A percentile compares a stretch with the other conserved stretches of the same genome.
Conservation (phyloP, 2,113 vertebrate species). For the Cygnus buccinator region DNA sequence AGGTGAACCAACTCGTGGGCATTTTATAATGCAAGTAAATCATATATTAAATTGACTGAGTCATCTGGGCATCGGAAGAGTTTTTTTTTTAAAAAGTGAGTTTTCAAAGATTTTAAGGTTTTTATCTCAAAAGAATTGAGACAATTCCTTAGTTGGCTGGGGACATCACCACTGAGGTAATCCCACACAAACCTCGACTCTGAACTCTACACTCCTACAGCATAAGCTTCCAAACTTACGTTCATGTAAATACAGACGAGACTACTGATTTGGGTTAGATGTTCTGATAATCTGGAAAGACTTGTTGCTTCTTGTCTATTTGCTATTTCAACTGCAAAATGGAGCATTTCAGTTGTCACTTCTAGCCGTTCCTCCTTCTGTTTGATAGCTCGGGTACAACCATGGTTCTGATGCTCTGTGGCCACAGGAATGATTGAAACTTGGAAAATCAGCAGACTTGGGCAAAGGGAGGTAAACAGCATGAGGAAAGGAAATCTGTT, state of each 20-base stretch:
- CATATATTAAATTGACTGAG: background rate
- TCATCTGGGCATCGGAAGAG: background rate
- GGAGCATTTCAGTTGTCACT: background rate
- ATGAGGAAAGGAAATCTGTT: background rate
- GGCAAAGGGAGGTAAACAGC: background rate
- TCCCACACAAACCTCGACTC: background rate
- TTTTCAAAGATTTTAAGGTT: background rate
- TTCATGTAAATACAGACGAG: background rate
- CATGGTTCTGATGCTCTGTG: background rate
- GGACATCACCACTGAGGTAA: background rate
- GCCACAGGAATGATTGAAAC: background rate
- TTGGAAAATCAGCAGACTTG: background rate
- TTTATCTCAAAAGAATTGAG: background rate
- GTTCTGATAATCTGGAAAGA: no score
- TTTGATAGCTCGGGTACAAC: background rate
- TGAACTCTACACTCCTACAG: background rate
- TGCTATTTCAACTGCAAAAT: background rate
- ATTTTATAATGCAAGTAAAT: background rate
- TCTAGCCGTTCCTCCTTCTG: background rate
- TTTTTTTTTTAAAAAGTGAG: background rate
- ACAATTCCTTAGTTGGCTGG: background rate
- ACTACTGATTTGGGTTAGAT: background rate
- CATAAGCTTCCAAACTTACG: background rate
- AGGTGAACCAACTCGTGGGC: background rate
- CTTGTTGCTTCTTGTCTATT: background rate